Conservation (phyloP, 2,113 vertebrate species). For the Arenaria interpres region DNA sequence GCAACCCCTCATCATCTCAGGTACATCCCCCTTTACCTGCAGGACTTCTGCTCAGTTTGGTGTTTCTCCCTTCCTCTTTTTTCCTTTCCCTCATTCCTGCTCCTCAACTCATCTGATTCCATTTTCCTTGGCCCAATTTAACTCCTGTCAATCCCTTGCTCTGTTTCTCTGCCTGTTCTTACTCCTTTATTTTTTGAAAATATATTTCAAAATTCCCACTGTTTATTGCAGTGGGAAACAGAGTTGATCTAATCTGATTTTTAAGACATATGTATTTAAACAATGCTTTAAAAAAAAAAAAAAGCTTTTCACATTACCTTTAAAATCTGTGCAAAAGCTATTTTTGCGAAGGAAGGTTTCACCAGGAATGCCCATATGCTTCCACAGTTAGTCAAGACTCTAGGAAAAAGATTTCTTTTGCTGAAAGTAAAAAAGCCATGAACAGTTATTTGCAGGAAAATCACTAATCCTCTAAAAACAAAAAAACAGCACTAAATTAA, state of each 20-base stretch:
- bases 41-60: neutral
- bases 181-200: neutral
- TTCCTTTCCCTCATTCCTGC: neutral
- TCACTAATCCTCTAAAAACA: conserved; percentile 1
- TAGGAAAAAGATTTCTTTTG: neutral
- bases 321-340: neutral
- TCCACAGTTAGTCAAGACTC: neutral
- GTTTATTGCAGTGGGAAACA: neutral
- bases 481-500: conserved; percentile 45
- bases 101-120: neutral
- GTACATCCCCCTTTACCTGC: neutral
- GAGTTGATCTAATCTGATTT: neutral
- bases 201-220: neutral
- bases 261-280: neutral
- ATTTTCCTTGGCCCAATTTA: neutral
- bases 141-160: neutral
- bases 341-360: neutral
- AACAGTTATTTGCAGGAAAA: neutral
- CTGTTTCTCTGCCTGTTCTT: neutral
- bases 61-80: neutral
- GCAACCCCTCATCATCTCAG: neutral
- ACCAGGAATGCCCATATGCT: neutral
- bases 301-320: neutral
- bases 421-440: neutral
- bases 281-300: neutral